phyloP scores from a whole-genome alignment of 1,140 invertebrate genomes.

The Pectinophora gossypiella region DNA sequence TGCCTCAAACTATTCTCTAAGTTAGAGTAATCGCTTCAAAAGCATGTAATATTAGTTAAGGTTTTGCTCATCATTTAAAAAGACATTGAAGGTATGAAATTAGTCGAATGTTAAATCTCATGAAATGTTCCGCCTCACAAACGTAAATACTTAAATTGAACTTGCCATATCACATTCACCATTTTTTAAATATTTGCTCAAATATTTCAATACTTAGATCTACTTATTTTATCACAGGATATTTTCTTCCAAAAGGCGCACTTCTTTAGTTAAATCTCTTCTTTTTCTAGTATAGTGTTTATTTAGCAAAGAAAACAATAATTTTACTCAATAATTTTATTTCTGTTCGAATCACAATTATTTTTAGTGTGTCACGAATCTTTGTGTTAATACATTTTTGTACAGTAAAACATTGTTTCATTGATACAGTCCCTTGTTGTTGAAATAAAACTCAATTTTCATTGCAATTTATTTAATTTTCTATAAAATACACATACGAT shows the following conservation, averaged over 20 bases:
- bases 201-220: too few species aligned
- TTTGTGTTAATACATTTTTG: constrained; percentile 5
- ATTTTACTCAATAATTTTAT: too few species aligned
- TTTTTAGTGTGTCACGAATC: not conserved
- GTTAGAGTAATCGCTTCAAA: not conserved
- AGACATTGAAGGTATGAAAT: too few species aligned
- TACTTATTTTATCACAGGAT: too few species aligned
- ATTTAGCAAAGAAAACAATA: too few species aligned
- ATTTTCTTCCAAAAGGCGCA: not conserved
- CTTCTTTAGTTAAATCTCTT: not conserved
- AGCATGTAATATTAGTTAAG: not conserved
- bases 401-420: not conserved
- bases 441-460: not conserved
- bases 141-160: too few species aligned
- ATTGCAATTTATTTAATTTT: constrained; percentile 58
- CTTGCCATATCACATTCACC: not conserved
- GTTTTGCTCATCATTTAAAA: too few species aligned
- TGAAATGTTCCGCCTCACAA: too few species aligned
- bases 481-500: constrained; percentile 73
- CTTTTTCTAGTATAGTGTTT: too few species aligned
- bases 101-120: too few species aligned
- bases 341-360: not conserved
- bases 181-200: too few species aligned
- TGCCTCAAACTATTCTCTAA: not conserved
- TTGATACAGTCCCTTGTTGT: not conserved